Evolutionary conservation across 2,888 invertebrate species (phyloP).

Genomic region (Cenopis cana): DNA sequence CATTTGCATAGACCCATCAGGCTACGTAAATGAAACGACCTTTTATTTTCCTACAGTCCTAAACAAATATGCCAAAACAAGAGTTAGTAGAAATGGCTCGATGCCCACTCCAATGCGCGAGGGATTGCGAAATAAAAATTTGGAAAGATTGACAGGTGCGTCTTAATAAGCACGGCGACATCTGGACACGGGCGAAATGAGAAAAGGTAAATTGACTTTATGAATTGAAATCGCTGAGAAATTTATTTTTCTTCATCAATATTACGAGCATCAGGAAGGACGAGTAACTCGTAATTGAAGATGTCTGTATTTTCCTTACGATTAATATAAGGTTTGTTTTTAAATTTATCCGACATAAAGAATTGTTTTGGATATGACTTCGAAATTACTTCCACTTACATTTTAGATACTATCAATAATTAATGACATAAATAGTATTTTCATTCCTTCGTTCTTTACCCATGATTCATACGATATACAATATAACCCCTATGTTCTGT

Average conservation of each 20-base stretch:
- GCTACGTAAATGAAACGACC: constrained; percentile 65
- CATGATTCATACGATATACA: too few species aligned
- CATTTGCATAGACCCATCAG: constrained; percentile 61
- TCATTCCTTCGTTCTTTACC: too few species aligned
- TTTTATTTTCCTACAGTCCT: constrained; percentile 51
- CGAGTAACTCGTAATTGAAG: constrained; percentile 23
- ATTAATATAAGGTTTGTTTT: not conserved
- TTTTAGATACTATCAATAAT: too few species aligned
- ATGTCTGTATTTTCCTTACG: constrained; percentile 8
- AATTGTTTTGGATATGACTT: not conserved
- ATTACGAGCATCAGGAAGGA: constrained; percentile 21
- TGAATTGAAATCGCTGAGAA: constrained; percentile 54
- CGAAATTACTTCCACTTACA: not conserved
- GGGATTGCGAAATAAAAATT: constrained; percentile 77
- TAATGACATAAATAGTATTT: too few species aligned
- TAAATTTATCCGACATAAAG: not conserved
- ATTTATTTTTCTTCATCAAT: constrained; percentile 49
- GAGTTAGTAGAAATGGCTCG: constrained; percentile 53
- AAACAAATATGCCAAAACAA: constrained; percentile 53
- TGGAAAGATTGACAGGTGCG: constrained; percentile 84
- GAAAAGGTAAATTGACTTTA: constrained; percentile 81
- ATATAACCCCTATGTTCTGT: too few species aligned
- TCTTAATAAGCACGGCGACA: constrained; percentile 82
- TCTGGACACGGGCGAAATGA: constrained; percentile 76
- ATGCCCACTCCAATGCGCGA: constrained; percentile 71